A percentile compares a stretch with the other conserved stretches of the same genome.
phyloP scores from a whole-genome alignment of 2,113 vertebrate genomes.

The Stercorarius parasiticus region DNA sequence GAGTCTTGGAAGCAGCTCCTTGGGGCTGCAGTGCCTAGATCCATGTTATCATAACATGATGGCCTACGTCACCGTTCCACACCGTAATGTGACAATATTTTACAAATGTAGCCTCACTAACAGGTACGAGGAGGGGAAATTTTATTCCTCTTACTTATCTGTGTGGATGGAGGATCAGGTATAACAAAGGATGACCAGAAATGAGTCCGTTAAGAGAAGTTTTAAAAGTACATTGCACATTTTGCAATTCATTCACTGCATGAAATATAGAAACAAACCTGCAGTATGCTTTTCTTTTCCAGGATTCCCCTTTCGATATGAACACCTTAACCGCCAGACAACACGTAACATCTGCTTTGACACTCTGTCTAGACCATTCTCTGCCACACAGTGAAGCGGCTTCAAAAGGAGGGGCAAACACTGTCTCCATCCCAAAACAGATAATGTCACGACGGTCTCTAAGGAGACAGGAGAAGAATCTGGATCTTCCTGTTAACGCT shows the following conservation, averaged over 20 bases:
- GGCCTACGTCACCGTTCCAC: background rate
- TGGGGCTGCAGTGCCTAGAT: background rate
- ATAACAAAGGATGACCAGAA: background rate
- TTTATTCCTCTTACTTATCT: background rate
- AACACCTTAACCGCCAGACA: background rate
- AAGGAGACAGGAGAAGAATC: background rate
- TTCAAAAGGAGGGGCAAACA: background rate
- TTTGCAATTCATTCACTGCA: background rate
- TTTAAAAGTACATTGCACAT: background rate
- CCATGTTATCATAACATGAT: fast-evolving
- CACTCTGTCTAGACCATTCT: background rate
- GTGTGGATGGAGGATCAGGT: background rate
- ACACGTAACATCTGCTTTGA: background rate
- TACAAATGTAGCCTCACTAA: background rate
- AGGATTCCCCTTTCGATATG: background rate
- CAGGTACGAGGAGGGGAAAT: background rate
- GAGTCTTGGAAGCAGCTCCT: background rate
- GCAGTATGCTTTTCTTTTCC: background rate
- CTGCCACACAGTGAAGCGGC: background rate
- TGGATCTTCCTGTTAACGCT: background rate
- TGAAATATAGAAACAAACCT: background rate
- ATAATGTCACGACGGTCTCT: background rate
- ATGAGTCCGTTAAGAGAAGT: background rate
- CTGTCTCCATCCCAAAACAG: background rate
- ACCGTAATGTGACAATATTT: background rate